Evolutionary conservation across 2,888 invertebrate species (phyloP).

Genomic region (Hirtodrosophila alboralis): DNA sequence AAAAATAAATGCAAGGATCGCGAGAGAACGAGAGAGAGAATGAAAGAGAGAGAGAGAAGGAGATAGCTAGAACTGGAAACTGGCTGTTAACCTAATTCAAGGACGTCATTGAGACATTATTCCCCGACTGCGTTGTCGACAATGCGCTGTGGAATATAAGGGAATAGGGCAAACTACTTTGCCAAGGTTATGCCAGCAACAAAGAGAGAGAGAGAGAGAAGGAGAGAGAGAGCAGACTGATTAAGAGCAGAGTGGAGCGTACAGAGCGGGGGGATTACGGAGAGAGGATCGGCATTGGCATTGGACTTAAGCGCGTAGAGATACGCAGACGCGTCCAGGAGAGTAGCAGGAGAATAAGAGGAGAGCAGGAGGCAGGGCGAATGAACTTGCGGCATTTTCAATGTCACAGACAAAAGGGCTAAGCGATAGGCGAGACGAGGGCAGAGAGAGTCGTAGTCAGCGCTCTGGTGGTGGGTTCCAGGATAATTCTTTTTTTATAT

Average conservation of each 20-base stretch:
- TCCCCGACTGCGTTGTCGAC: slow-evolving; percentile 49
- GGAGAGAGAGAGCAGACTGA: slow-evolving; percentile 7
- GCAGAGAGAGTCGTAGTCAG: neutral
- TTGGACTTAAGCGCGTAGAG: slow-evolving; percentile 19
- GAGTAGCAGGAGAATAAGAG: no score
- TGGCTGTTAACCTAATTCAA: slow-evolving; percentile 83
- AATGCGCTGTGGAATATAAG: slow-evolving; percentile 69
- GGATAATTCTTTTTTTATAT: no score
- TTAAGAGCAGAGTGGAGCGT: neutral
- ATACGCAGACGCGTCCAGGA: slow-evolving; percentile 1
- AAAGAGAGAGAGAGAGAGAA: slow-evolving; percentile 5
- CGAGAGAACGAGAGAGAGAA: slow-evolving; percentile 15
- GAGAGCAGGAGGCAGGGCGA: slow-evolving; percentile 52
- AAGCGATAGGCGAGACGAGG: no score
- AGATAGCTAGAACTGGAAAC: slow-evolving; percentile 38
- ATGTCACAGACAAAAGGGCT: slow-evolving; percentile 72
- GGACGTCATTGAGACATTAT: slow-evolving; percentile 82
- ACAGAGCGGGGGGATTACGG: neutral
- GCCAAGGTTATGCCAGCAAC: slow-evolving; percentile 74
- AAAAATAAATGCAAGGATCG: slow-evolving; percentile 59
- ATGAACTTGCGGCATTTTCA: slow-evolving; percentile 77
- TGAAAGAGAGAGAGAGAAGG: neutral
- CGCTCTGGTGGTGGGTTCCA: slow-evolving; percentile 62
- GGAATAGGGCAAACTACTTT: slow-evolving; percentile 83
- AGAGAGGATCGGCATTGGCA: slow-evolving; percentile 34